These are phyloP conservation scores for Vesta saturnalis DNA, from an alignment of 2,888 invertebrate genomes.

Conservation along the genomic window DNA sequence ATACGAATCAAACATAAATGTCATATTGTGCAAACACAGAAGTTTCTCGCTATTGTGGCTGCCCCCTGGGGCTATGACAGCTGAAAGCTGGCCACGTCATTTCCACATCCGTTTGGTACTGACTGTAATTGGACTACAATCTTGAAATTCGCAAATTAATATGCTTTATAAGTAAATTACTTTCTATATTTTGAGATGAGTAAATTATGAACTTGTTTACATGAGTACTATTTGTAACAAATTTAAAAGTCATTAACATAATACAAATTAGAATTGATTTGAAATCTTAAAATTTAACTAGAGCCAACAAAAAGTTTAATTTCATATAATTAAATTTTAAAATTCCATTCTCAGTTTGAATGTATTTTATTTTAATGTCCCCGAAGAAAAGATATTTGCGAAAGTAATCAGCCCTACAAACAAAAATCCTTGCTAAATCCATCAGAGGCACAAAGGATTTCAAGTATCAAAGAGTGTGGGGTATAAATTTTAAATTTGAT, in stretches of 20 bases:
- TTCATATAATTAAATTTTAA: conserved; percentile 35
- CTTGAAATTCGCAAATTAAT: conserved; percentile 26
- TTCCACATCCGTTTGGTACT: conserved; percentile 40
- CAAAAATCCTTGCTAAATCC: conserved; percentile 59
- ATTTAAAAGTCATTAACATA: too few species aligned
- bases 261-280: too few species aligned
- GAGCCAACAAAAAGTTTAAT: conserved; percentile 14
- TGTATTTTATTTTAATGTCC: conserved; percentile 39
- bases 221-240: too few species aligned
- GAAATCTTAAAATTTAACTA: neutral
- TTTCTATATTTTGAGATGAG: conserved; percentile 11
- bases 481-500: conserved; percentile 63
- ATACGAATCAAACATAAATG: conserved; percentile 37
- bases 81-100: conserved; percentile 42
- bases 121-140: conserved; percentile 39
- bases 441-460: conserved; percentile 55
- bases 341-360: conserved; percentile 31
- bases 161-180: conserved; percentile 2
- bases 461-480: conserved; percentile 57
- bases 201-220: conserved; percentile 3
- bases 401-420: conserved; percentile 59
- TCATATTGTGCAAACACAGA: conserved; percentile 35
- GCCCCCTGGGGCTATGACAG: conserved; percentile 36
- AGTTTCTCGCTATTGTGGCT: conserved; percentile 37
- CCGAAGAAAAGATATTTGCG: conserved; percentile 56